Base-by-base conservation (phyloP, 1,140 invertebrate genomes). In the Hydropsyche tenuis region DNA sequence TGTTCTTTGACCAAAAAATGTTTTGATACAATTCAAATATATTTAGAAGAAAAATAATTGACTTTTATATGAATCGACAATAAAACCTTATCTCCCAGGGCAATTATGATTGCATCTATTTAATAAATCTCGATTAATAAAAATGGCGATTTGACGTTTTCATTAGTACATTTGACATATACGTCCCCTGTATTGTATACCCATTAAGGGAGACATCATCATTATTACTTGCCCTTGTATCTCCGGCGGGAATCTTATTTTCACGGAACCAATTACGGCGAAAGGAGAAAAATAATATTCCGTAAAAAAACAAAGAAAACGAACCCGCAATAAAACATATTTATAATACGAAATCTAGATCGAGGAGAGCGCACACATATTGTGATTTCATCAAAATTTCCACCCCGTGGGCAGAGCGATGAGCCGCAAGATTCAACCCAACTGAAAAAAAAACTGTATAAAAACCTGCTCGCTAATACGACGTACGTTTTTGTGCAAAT, bases 301-400 rank as follows among this genome's bases (percentile, higher is more conserved):
- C 46, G 2, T 3, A 6, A n/a, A 48, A n/a, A 48, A 14, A 3
- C 4, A 48, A 4, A 3, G 4, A 48, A 48, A 48, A 48, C 46
- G 48, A n/a, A 53, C 20, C 16, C 48, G 48, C n/a, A 6, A 18
- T 48, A 48, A 4, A 48, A 53, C 16, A n/a, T 14, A 3, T 48
- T 48, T 48, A 48, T 16, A 48, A n/a, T 48, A n/a, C 45, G 12
- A 12, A 3, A 16, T 48, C 11, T n/a, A 48, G 11, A 7, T 14
- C 51, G 20, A 1, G 14, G 22, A 14, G 22, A 25, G 11, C 56
- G 22, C 43, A 25, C 48, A n/a, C 51, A 42, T 70, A 70, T 70
- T 70, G 68, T 70, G 68, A 70, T 70, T 70, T 70, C 68, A 70
- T 70, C 68, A 70, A 70, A 70, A 70, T 37, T 37, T 70, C 23